phyloP scores from a whole-genome alignment of 2,797 vertebrate genomes.

The Heliangelus exortis region DNA sequence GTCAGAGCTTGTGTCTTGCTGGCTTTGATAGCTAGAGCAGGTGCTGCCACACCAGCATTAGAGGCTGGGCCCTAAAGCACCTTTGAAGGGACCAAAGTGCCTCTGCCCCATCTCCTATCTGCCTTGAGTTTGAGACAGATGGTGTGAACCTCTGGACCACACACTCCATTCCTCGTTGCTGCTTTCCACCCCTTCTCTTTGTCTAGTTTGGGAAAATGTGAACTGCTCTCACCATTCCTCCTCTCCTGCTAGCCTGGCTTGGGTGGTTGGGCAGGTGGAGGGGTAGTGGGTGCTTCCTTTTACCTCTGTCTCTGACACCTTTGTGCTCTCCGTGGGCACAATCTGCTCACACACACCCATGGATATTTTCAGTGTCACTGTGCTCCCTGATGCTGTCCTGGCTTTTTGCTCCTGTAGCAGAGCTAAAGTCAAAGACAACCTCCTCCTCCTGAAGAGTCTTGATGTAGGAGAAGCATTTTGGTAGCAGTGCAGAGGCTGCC shows the following conservation, averaged over 20 bases:
- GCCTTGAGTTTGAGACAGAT: background rate
- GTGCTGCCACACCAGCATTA: background rate
- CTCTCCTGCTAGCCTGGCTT: background rate
- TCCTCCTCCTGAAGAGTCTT: background rate
- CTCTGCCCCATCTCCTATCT: background rate
- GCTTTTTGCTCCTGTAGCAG: background rate
- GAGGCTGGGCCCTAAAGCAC: background rate
- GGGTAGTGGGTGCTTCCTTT: background rate
- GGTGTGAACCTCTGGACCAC: background rate
- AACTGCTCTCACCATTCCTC: background rate
- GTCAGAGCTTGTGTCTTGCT: background rate
- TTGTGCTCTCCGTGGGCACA: background rate
- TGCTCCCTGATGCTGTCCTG: background rate
- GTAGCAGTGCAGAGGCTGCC: background rate
- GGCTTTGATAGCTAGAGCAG: background rate
- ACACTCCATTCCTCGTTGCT: background rate
- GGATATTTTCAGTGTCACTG: background rate
- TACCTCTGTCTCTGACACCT: background rate
- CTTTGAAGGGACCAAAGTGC: background rate
- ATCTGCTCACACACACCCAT: background rate
- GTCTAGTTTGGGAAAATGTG: rapidly evolving
- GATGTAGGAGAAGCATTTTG: background rate
- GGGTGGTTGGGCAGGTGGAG: background rate
- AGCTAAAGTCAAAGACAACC: background rate
- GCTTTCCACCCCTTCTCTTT: rapidly evolving